Conservation (phyloP, 2,888 invertebrate species). For the Amphimallon solstitiale region DNA sequence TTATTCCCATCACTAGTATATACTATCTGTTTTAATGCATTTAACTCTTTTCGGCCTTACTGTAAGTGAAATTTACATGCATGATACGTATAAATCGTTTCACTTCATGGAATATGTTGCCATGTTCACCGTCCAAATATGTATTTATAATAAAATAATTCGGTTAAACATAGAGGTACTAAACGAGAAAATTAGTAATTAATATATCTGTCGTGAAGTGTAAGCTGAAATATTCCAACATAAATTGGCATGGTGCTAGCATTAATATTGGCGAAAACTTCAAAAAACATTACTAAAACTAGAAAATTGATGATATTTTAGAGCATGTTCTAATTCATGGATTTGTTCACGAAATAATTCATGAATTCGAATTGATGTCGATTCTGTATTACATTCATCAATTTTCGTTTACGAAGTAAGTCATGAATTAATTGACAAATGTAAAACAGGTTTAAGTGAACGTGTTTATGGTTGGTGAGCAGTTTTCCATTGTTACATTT, state of each 20-base stretch:
- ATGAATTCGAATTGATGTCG: too few species aligned
- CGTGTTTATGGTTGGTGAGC: too few species aligned
- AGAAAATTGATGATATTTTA: too few species aligned
- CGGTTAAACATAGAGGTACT: not conserved
- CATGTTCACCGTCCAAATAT: not conserved
- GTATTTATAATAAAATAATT: conserved; percentile 5
- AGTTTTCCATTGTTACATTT: too few species aligned
- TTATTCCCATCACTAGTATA: too few species aligned
- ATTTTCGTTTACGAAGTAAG: too few species aligned
- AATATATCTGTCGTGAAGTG: not conserved
- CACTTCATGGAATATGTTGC: not conserved
- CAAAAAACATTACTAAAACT: too few species aligned
- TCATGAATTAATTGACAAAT: too few species aligned
- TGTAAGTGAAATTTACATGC: not conserved
- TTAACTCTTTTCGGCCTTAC: not conserved
- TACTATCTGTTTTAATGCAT: conserved; percentile 9
- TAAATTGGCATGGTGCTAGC: not conserved
- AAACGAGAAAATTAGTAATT: not conserved
- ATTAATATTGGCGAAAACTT: not conserved
- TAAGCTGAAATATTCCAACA: not conserved
- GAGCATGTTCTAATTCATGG: too few species aligned
- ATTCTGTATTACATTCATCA: too few species aligned
- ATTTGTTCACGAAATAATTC: too few species aligned
- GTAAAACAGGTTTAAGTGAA: too few species aligned
- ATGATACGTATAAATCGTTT: not conserved